Evolutionary conservation across 2,113 vertebrate species (phyloP), one percentile per base, ranked within the genome.

Genomic region (Chascanopsetta lugubris): DNA sequence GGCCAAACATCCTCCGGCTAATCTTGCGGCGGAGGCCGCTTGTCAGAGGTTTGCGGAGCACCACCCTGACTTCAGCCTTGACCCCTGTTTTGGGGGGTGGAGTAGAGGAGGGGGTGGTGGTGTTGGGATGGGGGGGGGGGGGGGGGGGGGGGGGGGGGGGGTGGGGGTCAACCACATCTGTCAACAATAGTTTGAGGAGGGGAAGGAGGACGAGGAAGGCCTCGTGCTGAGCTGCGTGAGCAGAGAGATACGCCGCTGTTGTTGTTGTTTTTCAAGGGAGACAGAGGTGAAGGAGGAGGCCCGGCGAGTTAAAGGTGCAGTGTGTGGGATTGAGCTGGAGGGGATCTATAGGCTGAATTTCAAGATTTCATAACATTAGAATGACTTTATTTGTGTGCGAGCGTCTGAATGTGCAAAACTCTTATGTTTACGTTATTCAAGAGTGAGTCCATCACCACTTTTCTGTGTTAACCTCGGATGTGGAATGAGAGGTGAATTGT

Each of bases 1-100:
- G 47, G 80, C n/a, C 85, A 69, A 84, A 79, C 79, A 75, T 82
- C 76, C 71, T 64, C 49, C 2, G 46, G 58, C 15, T 83, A 79
- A 84, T 87, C 86, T 72, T 59, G 60, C 56, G 77, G 68, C 70
- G 4, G 24, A 49, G 47, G 80, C 63, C 11, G 18, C 22, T 59
- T 48, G 64, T 51, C 55, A 12, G 38, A 8, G 46, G 53, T 79
- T 77, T 43, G 40, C 62, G 32, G 65, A 65, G 46, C 69, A 46
- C 54, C 79, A 69, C 70, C 76, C 62, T 26, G 68, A 18, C 56
- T 62, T 30, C 30, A 38, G 66, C 79, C 72, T 79, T 75, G 75
- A 80, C 70, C 75, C 12, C 17, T 5, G 13, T 6, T 1, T 3
- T 3, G 34, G 3, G 2, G 13, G 24, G 34, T 27, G 43, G 54